Conservation (phyloP, 1,140 invertebrate genomes). For the Drosophila yakuba region DNA sequence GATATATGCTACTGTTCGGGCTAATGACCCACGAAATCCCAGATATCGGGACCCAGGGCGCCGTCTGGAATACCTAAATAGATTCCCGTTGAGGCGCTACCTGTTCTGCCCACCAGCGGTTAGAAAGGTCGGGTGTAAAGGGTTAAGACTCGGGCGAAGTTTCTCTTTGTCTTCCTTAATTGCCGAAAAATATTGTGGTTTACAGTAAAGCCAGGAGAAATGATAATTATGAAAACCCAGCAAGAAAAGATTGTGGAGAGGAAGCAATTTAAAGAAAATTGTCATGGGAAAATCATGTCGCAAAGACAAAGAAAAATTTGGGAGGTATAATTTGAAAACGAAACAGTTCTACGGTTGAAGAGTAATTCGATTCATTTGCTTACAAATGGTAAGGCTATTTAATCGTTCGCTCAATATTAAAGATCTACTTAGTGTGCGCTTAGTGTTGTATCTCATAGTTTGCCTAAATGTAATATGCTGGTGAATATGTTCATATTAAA, state of each 20-base stretch:
- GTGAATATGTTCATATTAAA: no score
- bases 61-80: constrained; percentile 48
- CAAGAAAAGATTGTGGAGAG: constrained; percentile 22
- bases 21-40: constrained; percentile 60
- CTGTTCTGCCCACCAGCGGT: constrained; percentile 23
- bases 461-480: no score
- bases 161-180: constrained; percentile 36
- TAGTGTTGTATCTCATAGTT: no score
- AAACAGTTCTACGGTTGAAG: not conserved
- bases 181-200: constrained; percentile 39
- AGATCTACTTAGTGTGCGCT: no score
- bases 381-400: no score
- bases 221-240: constrained; percentile 54
- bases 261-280: constrained; percentile 33
- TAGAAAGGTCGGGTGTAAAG: constrained; percentile 1
- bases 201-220: constrained; percentile 42
- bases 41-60: constrained; percentile 33
- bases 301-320: not conserved
- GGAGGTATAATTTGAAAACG: not conserved
- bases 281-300: constrained; percentile 37
- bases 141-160: constrained; percentile 9
- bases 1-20: constrained; percentile 52
- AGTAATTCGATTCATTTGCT: no score
- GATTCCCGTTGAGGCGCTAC: constrained; percentile 37
- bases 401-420: no score